Evolutionary conservation across 2,113 vertebrate species (phyloP).

Genomic region (Drymodes brunneopygia): DNA sequence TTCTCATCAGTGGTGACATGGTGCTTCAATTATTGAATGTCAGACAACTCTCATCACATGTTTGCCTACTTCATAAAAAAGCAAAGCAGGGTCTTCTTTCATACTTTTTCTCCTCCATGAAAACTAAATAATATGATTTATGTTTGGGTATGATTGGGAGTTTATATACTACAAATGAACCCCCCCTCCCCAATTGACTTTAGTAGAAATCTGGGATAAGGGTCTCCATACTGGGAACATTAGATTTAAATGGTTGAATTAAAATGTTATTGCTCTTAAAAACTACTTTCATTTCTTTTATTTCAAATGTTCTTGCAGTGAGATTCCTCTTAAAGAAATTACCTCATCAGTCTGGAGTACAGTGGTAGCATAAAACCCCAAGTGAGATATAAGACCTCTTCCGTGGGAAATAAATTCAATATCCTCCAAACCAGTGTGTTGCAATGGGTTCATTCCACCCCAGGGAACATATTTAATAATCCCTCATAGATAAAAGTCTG

Average conservation of each 20-base stretch:
- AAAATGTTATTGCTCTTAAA: constrained; percentile 46
- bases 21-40: background rate
- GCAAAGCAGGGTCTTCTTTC: background rate
- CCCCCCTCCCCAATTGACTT: background rate
- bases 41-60: background rate
- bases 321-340: background rate
- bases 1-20: background rate
- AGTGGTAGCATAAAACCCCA: background rate
- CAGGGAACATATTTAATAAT: background rate
- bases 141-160: background rate
- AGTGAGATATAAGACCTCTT: background rate
- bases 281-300: constrained; percentile 8
- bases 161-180: background rate
- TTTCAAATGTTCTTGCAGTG: constrained; percentile 7
- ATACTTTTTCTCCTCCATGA: background rate
- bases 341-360: background rate
- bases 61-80: background rate
- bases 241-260: constrained; percentile 45
- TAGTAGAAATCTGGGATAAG: background rate
- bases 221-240: background rate
- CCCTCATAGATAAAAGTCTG: background rate
- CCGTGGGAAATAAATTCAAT: constrained; percentile 15
- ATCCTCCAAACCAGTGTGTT: background rate
- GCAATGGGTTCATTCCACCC: background rate
- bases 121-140: background rate